phyloP scores from a whole-genome alignment of 2,797 vertebrate species.

The Eidolon dupreanum region DNA sequence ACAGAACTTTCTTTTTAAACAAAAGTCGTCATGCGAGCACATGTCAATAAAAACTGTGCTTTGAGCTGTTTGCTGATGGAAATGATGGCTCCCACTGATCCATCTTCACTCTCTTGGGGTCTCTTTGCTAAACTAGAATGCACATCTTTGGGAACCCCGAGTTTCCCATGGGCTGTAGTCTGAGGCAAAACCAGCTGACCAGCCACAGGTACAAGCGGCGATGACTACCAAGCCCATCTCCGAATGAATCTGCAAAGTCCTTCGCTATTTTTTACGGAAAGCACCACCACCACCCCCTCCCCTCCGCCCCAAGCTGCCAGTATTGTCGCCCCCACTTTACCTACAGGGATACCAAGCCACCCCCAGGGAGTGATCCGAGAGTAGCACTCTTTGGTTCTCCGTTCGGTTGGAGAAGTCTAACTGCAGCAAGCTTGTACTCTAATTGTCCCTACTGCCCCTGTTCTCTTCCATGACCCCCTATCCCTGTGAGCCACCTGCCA shows the following conservation, averaged over 20 bases:
- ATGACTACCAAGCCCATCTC: neutral
- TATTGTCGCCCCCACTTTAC: neutral
- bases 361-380: accelerated
- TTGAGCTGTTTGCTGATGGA: neutral
- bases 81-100: neutral
- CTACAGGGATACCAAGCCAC: neutral
- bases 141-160: neutral
- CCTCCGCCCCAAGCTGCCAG: neutral
- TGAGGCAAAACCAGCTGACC: neutral
- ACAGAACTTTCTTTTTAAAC: neutral
- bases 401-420: neutral
- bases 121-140: neutral
- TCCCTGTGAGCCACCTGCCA: neutral
- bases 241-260: neutral
- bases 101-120: neutral
- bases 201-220: accelerated
- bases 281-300: accelerated
- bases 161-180: neutral
- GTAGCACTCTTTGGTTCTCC: neutral
- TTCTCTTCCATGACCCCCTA: accelerated
- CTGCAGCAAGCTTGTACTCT: too few species aligned
- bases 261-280: neutral
- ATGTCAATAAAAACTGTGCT: neutral
- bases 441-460: neutral
- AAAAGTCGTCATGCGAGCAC: neutral